Evolutionary conservation across 2,888 invertebrate species (phyloP).

Genomic region (Reticulitermes lucifugus): DNA sequence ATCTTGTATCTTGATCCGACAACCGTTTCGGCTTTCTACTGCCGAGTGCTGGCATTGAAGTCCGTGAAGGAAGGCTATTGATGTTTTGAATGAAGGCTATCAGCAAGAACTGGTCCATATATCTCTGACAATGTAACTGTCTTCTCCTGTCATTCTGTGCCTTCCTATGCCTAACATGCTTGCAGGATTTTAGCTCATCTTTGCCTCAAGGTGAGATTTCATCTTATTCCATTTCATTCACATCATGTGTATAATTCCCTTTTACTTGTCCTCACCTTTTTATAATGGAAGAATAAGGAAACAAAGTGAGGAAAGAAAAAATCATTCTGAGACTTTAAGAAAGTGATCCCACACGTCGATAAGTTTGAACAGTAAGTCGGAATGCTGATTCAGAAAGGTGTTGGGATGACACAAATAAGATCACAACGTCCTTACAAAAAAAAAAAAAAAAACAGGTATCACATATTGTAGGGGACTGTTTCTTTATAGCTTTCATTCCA

Average conservation of each 20-base stretch:
- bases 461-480: background rate
- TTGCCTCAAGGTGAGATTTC: background rate
- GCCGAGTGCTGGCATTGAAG: background rate
- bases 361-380: slow-evolving; percentile 16
- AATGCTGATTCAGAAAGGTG: slow-evolving; percentile 23
- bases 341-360: slow-evolving; percentile 48
- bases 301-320: background rate
- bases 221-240: slow-evolving; percentile 21
- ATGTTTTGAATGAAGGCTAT: slow-evolving; percentile 3
- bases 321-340: background rate
- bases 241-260: slow-evolving; percentile 26
- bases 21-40: background rate
- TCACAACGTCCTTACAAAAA: background rate
- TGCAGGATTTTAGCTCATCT: slow-evolving; percentile 12
- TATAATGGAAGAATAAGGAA: background rate
- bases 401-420: background rate
- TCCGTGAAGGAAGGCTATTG: slow-evolving; percentile 14
- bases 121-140: slow-evolving; percentile 26
- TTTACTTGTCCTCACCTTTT: slow-evolving; percentile 25
- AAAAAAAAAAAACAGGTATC: background rate
- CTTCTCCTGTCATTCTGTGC: background rate
- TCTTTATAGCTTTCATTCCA: background rate
- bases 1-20: slow-evolving; percentile 21
- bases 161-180: background rate
- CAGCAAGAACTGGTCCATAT: slow-evolving; percentile 32